Evolutionary conservation across 2,888 invertebrate genomes (phyloP).

Genomic region (Nowickia ferox): DNA sequence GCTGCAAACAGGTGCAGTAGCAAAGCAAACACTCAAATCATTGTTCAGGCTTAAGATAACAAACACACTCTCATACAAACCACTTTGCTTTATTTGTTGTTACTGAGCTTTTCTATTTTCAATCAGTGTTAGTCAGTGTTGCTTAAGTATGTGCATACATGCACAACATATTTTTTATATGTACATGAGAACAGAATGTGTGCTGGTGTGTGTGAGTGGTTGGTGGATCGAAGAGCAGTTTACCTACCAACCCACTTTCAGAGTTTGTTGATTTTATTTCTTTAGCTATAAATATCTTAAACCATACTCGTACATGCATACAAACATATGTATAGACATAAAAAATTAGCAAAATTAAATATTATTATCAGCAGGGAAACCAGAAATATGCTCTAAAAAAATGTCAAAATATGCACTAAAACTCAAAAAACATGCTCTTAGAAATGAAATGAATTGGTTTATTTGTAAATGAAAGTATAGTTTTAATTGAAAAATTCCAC

Average conservation of each 20-base stretch:
- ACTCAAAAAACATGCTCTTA: no score
- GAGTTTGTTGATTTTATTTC: constrained; percentile 60
- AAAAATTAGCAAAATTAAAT: constrained; percentile 10
- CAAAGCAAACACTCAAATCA: constrained; percentile 64
- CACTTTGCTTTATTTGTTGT: constrained; percentile 57
- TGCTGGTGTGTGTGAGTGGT: constrained; percentile 22
- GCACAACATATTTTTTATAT: constrained; percentile 3
- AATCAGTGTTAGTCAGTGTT: constrained; percentile 20
- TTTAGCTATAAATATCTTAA: constrained; percentile 31
- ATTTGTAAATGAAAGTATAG: no score
- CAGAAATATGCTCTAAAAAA: no score
- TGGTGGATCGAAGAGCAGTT: constrained; percentile 72
- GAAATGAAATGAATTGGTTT: no score
- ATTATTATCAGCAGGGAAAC: no score
- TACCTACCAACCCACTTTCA: constrained; percentile 76
- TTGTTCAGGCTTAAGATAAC: constrained; percentile 47
- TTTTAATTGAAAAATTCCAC: no score
- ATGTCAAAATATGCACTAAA: no score
- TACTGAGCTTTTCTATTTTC: constrained; percentile 37
- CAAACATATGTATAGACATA: not conserved
- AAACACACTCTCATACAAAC: constrained; percentile 49
- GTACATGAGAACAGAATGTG: constrained; percentile 9
- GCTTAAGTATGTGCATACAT: constrained; percentile 17
- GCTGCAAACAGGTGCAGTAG: constrained; percentile 72
- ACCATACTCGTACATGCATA: not conserved